Evolutionary conservation across 2,113 vertebrate genomes (phyloP).

Genomic region (Poecilia latipinna): DNA sequence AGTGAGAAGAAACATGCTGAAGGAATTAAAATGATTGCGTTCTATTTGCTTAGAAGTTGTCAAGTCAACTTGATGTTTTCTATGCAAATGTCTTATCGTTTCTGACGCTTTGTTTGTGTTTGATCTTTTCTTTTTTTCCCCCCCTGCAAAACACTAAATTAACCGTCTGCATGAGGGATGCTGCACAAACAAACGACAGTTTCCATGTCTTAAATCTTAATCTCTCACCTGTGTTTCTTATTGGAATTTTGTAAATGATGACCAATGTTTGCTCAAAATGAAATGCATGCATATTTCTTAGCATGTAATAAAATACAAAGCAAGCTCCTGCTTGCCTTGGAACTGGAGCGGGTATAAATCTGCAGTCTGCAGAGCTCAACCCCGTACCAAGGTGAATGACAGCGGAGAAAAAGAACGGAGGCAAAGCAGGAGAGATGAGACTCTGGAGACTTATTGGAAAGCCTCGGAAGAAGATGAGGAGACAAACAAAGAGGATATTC

Average conservation of each 20-base stretch:
- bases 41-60: neutral
- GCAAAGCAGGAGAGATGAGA: constrained; percentile 15
- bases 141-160: neutral
- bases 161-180: neutral
- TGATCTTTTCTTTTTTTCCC: neutral
- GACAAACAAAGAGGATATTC: constrained; percentile 55
- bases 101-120: neutral
- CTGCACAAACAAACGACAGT: neutral
- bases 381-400: constrained; percentile 14
- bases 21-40: neutral
- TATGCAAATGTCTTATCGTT: neutral
- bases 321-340: neutral
- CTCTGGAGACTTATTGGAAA: constrained; percentile 40
- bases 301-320: neutral
- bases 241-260: neutral
- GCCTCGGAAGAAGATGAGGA: constrained; percentile 44
- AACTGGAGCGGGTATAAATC: constrained; percentile 2
- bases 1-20: neutral
- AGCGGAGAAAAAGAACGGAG: constrained; percentile 10
- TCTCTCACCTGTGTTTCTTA: constrained; percentile 6
- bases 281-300: neutral
- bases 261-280: neutral
- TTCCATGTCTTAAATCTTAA: neutral
- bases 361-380: constrained; percentile 13
- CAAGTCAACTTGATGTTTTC: neutral